phyloP scores from a whole-genome alignment of 2,888 invertebrate species.

The Thereva nobilitata region DNA sequence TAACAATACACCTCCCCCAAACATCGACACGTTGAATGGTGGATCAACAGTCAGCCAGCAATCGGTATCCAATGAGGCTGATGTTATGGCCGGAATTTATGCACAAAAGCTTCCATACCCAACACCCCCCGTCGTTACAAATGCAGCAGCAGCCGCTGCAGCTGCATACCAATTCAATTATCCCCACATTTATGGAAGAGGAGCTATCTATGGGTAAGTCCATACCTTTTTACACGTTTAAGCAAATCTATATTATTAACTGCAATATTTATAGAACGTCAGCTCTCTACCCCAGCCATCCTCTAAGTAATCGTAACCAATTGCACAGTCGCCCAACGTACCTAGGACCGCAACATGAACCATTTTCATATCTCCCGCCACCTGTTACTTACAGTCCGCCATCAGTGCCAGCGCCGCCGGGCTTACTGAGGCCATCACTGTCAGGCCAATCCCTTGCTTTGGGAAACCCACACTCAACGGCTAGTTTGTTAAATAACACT shows the following conservation, averaged over 20 bases:
- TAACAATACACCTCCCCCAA: constrained; percentile 29
- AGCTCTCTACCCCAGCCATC: constrained; percentile 44
- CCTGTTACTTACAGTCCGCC: constrained; percentile 40
- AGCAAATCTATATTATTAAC: neutral
- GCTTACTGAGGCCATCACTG: constrained; percentile 36
- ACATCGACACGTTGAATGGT: neutral
- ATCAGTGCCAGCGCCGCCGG: constrained; percentile 33
- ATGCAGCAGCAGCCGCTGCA: constrained; percentile 44
- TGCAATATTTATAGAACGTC: constrained; percentile 40
- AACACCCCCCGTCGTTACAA: constrained; percentile 41
- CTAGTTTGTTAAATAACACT: constrained; percentile 36
- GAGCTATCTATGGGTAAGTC: constrained; percentile 47
- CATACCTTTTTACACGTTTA: neutral
- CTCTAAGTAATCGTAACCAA: constrained; percentile 42
- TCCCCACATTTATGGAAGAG: constrained; percentile 47
- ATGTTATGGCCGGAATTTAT: constrained; percentile 42
- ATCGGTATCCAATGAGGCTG: constrained; percentile 33
- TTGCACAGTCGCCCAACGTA: constrained; percentile 45
- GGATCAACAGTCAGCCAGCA: constrained; percentile 29
- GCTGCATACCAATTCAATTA: constrained; percentile 48
- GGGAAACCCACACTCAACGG: constrained; percentile 28
- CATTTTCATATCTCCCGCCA: constrained; percentile 46
- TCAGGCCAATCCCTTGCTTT: constrained; percentile 16
- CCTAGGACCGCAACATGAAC: constrained; percentile 44
- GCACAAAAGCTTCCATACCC: constrained; percentile 45